Evolutionary conservation across 2,797 vertebrate species (phyloP).

Genomic region (Steatocranus sp.): DNA sequence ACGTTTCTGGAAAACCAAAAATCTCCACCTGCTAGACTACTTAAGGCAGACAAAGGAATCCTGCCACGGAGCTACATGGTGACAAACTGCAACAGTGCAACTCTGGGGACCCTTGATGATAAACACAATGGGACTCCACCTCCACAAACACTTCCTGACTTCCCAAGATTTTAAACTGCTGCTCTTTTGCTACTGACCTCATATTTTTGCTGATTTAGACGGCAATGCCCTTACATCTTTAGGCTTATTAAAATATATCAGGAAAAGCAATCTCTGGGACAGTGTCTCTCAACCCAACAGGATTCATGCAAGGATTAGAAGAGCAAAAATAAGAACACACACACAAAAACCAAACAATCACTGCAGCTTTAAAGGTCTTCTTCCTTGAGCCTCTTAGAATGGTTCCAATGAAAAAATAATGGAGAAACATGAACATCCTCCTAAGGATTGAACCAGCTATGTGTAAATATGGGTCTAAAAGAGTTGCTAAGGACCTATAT

Average conservation of each 20-base stretch:
- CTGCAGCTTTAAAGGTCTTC: not conserved
- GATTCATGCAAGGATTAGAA: not conserved
- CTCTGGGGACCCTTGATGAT: slow-evolving; percentile 5
- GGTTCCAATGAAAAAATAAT: not conserved
- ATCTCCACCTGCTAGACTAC: slow-evolving; percentile 28
- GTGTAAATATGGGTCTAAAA: not conserved
- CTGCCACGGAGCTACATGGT: not conserved
- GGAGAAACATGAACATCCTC: not conserved
- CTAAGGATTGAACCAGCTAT: not conserved
- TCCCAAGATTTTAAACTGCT: not conserved
- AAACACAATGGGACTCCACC: slow-evolving; percentile 5
- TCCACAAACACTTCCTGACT: slow-evolving; percentile 2
- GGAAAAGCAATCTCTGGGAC: not conserved
- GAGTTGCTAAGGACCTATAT: not conserved
- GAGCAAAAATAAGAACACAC: not conserved
- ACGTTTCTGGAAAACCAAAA: slow-evolving; percentile 6
- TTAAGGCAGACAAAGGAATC: slow-evolving; percentile 14
- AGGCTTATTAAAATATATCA: not conserved
- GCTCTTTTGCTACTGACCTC: slow-evolving; percentile 14
- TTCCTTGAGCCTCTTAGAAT: not conserved
- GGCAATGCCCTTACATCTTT: not conserved
- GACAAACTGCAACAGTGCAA: not conserved
- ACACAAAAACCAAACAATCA: not conserved
- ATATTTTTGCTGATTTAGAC: slow-evolving; percentile 6
- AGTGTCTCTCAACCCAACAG: not conserved